phyloP scores from a whole-genome alignment of 1,140 invertebrate species.

The Drosophila kepulauana region DNA sequence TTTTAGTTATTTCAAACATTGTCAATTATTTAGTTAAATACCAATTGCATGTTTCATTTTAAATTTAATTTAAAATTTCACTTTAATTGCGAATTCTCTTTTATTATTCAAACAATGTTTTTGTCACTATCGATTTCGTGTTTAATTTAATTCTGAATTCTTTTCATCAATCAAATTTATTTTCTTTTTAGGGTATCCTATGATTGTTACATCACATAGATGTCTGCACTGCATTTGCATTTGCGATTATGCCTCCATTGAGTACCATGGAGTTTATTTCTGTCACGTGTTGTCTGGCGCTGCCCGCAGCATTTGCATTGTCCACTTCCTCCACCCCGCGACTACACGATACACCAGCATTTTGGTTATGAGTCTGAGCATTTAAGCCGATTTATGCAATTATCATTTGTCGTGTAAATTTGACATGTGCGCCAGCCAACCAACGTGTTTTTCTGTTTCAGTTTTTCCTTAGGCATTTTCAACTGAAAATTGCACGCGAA shows the following conservation, averaged over 20 bases:
- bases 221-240: slow-evolving; percentile 45
- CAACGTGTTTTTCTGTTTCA: slow-evolving; percentile 34
- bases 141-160: too few relatives aligned
- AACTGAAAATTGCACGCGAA: slow-evolving; percentile 28
- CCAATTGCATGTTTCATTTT: too few relatives aligned
- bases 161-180: neutral
- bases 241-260: slow-evolving; percentile 74
- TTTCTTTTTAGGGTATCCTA: neutral
- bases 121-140: too few relatives aligned
- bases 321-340: slow-evolving; percentile 5
- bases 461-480: slow-evolving; percentile 7
- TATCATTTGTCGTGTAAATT: slow-evolving; percentile 78
- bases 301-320: slow-evolving; percentile 42
- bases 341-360: slow-evolving; percentile 24
- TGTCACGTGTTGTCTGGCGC: slow-evolving; percentile 62
- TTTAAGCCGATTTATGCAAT: slow-evolving; percentile 84
- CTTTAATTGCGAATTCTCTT: too few relatives aligned
- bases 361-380: slow-evolving; percentile 50
- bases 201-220: neutral
- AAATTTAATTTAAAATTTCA: too few relatives aligned
- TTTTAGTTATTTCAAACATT: too few relatives aligned
- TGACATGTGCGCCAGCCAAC: slow-evolving; percentile 44
- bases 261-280: slow-evolving; percentile 45
- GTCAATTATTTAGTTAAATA: too few relatives aligned
- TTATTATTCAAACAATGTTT: too few relatives aligned